phyloP scores from a whole-genome alignment of 2,888 invertebrate genomes.

The Ophion ellenae region DNA sequence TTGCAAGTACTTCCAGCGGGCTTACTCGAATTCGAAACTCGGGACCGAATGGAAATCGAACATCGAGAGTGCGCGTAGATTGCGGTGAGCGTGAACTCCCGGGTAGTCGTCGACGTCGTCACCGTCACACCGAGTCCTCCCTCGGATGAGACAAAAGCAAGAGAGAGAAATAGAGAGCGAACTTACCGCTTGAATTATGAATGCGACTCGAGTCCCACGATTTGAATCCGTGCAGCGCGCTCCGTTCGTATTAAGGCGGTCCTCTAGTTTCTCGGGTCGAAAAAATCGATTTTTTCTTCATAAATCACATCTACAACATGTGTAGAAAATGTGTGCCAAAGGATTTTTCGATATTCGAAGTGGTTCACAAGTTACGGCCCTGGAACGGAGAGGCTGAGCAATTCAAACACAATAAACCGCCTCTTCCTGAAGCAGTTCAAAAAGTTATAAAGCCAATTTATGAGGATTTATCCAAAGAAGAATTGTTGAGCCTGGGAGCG shows the following conservation, averaged over 20 bases:
- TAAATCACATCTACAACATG: no score
- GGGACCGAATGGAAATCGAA: slow-evolving; percentile 47
- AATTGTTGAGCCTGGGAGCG: no score
- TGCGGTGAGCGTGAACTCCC: slow-evolving; percentile 39
- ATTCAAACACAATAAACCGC: no score
- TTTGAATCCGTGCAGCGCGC: slow-evolving; percentile 65
- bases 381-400: no score
- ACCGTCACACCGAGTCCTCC: slow-evolving; percentile 27
- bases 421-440: no score
- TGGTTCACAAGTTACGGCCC: no score
- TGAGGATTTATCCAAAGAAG: no score
- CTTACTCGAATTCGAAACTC: slow-evolving; percentile 1
- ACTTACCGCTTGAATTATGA: slow-evolving; percentile 71
- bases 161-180: background rate
- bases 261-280: no score
- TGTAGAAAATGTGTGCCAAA: no score
- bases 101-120: slow-evolving; percentile 15
- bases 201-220: slow-evolving; percentile 64
- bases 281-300: no score
- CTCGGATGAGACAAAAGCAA: slow-evolving; percentile 69
- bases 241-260: slow-evolving; percentile 24
- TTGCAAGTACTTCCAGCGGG: background rate
- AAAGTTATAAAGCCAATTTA: no score
- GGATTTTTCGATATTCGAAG: no score
- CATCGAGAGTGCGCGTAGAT: slow-evolving; percentile 37